Evolutionary conservation across 1,140 invertebrate species (phyloP).

Genomic region (Drosophila eugracilis): DNA sequence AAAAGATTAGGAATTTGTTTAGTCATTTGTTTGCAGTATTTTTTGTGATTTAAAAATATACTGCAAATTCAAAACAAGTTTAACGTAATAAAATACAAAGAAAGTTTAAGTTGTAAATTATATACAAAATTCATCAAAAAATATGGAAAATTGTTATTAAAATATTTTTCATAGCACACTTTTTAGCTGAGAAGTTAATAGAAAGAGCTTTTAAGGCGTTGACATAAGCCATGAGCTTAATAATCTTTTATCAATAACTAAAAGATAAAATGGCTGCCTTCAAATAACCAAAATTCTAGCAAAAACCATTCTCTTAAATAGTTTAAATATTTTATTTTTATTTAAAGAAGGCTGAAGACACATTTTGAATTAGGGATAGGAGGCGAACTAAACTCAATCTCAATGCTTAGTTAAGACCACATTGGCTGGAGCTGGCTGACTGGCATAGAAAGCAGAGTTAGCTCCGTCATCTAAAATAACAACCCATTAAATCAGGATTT

Average conservation of each 20-base stretch:
- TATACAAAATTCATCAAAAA: too few species aligned
- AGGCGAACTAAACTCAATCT: constrained; percentile 29
- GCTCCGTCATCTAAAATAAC: constrained; percentile 65
- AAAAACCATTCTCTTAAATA: background rate
- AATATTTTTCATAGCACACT: constrained; percentile 45
- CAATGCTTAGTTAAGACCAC: constrained; percentile 66
- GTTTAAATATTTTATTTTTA: constrained; percentile 4
- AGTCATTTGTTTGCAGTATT: background rate
- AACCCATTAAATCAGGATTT: background rate
- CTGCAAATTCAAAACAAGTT: too few species aligned
- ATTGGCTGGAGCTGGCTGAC: constrained; percentile 64
- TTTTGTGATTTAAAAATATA: too few species aligned
- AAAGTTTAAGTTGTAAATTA: too few species aligned
- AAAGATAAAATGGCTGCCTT: constrained; percentile 25
- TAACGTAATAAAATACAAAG: too few species aligned
- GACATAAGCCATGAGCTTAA: constrained; percentile 37
- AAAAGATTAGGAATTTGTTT: background rate
- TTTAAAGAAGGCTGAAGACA: constrained; percentile 38
- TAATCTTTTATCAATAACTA: constrained; percentile 15
- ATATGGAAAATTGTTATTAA: too few species aligned
- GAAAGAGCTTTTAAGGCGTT: constrained; percentile 42
- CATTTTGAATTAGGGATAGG: constrained; percentile 13
- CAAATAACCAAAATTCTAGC: background rate
- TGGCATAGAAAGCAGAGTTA: constrained; percentile 67
- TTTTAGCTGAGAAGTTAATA: constrained; percentile 43